These are phyloP conservation scores for Heliornis fulica DNA, from an alignment of 2,113 vertebrate genomes.

Conservation along the genomic window DNA sequence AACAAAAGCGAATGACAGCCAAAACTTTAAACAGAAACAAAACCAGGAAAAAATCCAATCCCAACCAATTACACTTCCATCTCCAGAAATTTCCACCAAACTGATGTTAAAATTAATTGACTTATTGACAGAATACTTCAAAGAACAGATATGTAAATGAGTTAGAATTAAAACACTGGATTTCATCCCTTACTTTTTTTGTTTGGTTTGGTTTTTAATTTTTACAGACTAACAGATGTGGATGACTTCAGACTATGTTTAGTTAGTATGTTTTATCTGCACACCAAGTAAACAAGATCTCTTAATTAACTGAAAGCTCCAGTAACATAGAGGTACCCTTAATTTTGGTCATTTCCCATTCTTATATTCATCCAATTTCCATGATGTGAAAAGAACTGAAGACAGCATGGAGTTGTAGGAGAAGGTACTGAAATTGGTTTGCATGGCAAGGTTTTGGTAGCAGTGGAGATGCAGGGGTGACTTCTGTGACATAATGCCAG, in stretches of 20 bases:
- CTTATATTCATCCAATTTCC: background rate
- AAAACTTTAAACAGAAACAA: background rate
- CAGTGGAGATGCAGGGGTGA: fast-evolving
- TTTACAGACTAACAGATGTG: background rate
- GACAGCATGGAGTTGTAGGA: background rate
- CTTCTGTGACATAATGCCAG: background rate
- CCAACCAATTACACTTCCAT: background rate
- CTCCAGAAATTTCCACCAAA: background rate
- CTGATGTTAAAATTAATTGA: background rate
- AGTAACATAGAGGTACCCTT: background rate
- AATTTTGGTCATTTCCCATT: background rate
- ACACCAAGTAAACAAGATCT: background rate
- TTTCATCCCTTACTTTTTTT: background rate
- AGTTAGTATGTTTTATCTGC: background rate
- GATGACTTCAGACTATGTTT: background rate
- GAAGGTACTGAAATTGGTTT: background rate
- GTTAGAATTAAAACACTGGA: background rate
- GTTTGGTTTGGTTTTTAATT: background rate
- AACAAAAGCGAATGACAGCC: background rate
- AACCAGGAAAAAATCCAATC: background rate
- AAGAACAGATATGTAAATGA: background rate
- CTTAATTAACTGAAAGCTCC: background rate
- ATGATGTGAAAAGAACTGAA: background rate
- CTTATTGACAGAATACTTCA: background rate
- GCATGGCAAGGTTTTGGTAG: background rate